These are phyloP conservation scores for Scaptomyza polygonia DNA, from an alignment of 2,888 invertebrate species.

Conservation along the genomic window DNA sequence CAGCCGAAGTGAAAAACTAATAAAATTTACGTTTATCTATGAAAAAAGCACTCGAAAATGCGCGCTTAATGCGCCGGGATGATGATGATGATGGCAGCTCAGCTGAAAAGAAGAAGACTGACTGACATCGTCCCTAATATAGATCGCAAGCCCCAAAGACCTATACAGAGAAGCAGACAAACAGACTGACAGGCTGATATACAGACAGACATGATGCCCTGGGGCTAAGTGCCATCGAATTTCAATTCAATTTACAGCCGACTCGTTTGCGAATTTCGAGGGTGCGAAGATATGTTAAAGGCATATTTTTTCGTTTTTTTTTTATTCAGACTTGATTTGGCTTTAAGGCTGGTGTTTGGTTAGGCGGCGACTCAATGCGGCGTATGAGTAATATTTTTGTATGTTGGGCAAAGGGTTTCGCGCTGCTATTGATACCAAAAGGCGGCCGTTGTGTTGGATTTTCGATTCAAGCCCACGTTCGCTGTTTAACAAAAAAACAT, in stretches of 20 bases:
- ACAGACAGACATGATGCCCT: slow-evolving; percentile 29
- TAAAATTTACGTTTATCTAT: slow-evolving; percentile 80
- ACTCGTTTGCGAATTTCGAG: slow-evolving; percentile 54
- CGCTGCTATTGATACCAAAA: slow-evolving; percentile 71
- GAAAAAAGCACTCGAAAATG: slow-evolving; percentile 76
- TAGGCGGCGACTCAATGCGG: slow-evolving; percentile 34
- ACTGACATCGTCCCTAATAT: slow-evolving; percentile 68
- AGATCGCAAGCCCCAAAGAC: slow-evolving; percentile 61
- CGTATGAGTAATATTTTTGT: slow-evolving; percentile 77
- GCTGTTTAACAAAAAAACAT: slow-evolving; percentile 10
- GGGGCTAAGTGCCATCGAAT: slow-evolving; percentile 77
- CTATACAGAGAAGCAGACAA: slow-evolving; percentile 33
- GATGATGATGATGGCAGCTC: slow-evolving; percentile 58
- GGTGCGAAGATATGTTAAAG: slow-evolving; percentile 69
- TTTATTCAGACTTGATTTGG: slow-evolving; percentile 60
- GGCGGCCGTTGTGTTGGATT: slow-evolving; percentile 53
- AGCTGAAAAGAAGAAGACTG: slow-evolving; percentile 43
- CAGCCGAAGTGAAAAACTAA: slow-evolving; percentile 60
- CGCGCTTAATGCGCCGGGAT: slow-evolving; percentile 72
- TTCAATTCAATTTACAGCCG: slow-evolving; percentile 76
- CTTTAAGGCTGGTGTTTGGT: neutral
- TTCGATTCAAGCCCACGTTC: slow-evolving; percentile 15
- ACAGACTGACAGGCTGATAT: slow-evolving; percentile 23
- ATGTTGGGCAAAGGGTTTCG: slow-evolving; percentile 62
- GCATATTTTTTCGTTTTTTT: slow-evolving; percentile 55